Percentiles rank a stretch among this genome's conserved stretches.
These are phyloP conservation scores for Aporophyla lueneburgensis DNA, from an alignment of 2,888 invertebrate species.

Conservation along the genomic window DNA sequence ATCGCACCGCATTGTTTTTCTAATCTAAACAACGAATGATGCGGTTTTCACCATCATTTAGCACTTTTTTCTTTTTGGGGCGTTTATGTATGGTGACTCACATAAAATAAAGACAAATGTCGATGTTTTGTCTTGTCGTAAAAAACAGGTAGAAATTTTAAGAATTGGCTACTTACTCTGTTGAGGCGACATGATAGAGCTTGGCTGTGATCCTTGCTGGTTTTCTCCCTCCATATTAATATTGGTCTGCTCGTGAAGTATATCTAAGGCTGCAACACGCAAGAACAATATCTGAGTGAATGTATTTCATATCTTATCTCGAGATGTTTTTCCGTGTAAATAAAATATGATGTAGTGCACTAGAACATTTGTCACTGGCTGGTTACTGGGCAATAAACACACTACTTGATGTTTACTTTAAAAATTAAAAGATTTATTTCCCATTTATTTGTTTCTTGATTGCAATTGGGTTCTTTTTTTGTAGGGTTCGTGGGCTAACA, in stretches of 20 bases:
- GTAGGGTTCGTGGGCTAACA: neutral
- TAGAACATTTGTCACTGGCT: slow-evolving; percentile 10
- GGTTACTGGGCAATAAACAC: neutral
- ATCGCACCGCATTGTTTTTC: no score
- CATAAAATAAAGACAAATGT: no score
- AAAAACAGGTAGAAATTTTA: neutral
- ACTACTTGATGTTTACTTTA: slow-evolving; percentile 16
- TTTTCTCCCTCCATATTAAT: slow-evolving; percentile 88
- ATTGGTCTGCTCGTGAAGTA: slow-evolving; percentile 92
- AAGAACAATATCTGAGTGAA: slow-evolving; percentile 48
- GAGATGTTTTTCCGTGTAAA: slow-evolving; percentile 46
- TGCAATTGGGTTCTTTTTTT: slow-evolving; percentile 1
- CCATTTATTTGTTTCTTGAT: slow-evolving; percentile 31
- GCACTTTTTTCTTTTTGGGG: no score
- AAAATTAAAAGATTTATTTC: slow-evolving; percentile 12
- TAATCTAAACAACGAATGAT: no score
- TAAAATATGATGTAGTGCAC: slow-evolving; percentile 34
- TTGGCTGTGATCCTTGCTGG: slow-evolving; percentile 84
- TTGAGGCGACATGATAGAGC: slow-evolving; percentile 86
- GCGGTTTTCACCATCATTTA: no score
- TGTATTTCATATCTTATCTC: slow-evolving; percentile 71
- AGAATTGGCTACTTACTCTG: slow-evolving; percentile 79
- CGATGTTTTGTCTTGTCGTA: no score
- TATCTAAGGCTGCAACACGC: slow-evolving; percentile 91
- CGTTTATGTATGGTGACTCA: no score